Percentiles rank a stretch among this genome's conserved stretches.
phyloP scores from a whole-genome alignment of 2,797 vertebrate genomes.

The Gallirallus australis region DNA sequence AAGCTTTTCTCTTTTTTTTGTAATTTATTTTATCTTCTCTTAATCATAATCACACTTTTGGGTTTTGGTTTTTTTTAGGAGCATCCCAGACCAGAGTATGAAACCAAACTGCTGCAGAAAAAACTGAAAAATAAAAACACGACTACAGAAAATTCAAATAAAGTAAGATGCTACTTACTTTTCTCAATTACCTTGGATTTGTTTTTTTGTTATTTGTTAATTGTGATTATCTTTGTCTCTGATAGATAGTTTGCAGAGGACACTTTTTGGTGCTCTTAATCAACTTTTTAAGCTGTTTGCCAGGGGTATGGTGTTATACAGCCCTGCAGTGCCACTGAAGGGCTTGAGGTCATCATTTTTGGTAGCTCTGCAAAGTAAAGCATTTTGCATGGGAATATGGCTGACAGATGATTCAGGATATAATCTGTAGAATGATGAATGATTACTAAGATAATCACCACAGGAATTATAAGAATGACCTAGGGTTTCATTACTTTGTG shows the following conservation, averaged over 20 bases:
- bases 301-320: background rate
- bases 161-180: slow-evolving; percentile 76
- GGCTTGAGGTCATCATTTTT: background rate
- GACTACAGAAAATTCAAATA: slow-evolving; percentile 77
- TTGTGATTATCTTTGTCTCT: background rate
- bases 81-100: slow-evolving; percentile 93
- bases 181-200: background rate
- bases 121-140: slow-evolving; percentile 79
- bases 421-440: background rate
- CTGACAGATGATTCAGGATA: background rate
- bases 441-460: background rate
- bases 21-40: background rate
- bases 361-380: background rate
- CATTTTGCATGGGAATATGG: background rate
- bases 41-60: background rate
- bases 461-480: background rate
- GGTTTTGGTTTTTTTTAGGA: slow-evolving; percentile 76
- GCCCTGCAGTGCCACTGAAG: background rate
- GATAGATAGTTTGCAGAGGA: background rate
- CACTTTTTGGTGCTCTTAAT: background rate
- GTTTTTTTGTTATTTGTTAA: background rate
- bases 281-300: background rate
- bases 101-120: slow-evolving; percentile 90
- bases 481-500: background rate
- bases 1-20: background rate